These are phyloP conservation scores for Rhinoraja longicauda DNA, from an alignment of 2,797 vertebrate species.

Conservation along the genomic window DNA sequence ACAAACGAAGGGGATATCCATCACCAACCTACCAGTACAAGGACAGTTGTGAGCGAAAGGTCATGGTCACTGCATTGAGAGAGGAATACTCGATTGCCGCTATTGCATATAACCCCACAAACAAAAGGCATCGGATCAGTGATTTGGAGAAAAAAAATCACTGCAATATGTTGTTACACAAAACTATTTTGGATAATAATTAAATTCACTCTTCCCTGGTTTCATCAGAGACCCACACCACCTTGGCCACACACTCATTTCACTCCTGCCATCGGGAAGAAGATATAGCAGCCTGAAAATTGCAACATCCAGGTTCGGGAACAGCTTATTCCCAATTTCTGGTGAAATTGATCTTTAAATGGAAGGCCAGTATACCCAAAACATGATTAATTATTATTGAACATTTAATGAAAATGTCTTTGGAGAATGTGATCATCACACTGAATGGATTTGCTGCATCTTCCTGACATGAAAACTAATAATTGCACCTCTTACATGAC, in stretches of 20 bases:
- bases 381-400: no score
- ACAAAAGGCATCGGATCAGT: neutral
- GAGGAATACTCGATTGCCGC: neutral
- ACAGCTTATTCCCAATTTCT: no score
- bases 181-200: no score
- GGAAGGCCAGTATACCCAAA: no score
- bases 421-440: neutral
- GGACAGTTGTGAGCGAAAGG: neutral
- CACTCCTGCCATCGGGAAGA: no score
- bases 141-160: neutral
- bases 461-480: neutral
- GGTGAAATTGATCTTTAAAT: no score
- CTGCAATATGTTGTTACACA: no score
- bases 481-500: neutral
- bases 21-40: constrained; percentile 60
- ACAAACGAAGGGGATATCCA: constrained; percentile 65
- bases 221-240: no score
- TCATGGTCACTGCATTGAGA: neutral
- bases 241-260: no score
- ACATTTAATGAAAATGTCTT: neutral
- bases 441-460: neutral
- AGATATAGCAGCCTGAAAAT: no score
- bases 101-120: neutral
- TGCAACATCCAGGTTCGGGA: no score
- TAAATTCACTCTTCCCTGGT: no score